Base-by-base conservation (phyloP, 2,113 vertebrate genomes). In the Gambusia holbrooki region DNA sequence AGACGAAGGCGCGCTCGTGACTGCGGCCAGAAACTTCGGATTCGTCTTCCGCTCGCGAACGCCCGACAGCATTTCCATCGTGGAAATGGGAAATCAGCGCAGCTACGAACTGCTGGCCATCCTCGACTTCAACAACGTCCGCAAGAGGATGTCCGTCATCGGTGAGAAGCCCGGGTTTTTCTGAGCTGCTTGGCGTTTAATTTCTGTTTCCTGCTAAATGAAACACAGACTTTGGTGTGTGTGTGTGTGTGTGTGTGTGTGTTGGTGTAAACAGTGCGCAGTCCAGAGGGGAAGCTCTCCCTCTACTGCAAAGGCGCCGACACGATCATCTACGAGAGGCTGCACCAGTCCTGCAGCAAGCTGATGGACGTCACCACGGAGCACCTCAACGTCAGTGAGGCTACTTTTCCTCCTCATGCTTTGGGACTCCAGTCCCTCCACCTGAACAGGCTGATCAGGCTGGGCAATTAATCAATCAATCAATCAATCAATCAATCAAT, bases 61-160 rank as follows among this genome's bases (percentile, higher is more conserved):
- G 0, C 95, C 96, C 0, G 96, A 97, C 88, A 97, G 95, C 14
- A 95, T 99, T 79, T 95, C 94, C 0, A 86, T 98, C 0, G 89
- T 97, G 32, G 96, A 99, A 90, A 96, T 97, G 96, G 98, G 97
- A 29, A 70, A 94, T 66, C 93, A 92, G 45, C 92, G 89, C 81
- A 91, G 92, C 82, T 99, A 99, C 22, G 86, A 96, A 45, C 94
- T 99, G 27, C 90, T 98, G 68, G 94, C 95, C 72, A 96, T 99
- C 87, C 93, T 99, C 86, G 98, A 99, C 84, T 99, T 99, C 90
- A 96, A 94, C 94, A 98, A 96, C 0, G 95, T 97, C 73, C 96
- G 97, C 89, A 99, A 99, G 84, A 94, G 98, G 88, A 99, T 99
- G 98, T 99, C 98, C 12, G 97, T 99, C 76, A 97, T 99, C 54